These are phyloP conservation scores for Papilio demoleus DNA, from an alignment of 2,888 invertebrate species.

Conservation along the genomic window DNA sequence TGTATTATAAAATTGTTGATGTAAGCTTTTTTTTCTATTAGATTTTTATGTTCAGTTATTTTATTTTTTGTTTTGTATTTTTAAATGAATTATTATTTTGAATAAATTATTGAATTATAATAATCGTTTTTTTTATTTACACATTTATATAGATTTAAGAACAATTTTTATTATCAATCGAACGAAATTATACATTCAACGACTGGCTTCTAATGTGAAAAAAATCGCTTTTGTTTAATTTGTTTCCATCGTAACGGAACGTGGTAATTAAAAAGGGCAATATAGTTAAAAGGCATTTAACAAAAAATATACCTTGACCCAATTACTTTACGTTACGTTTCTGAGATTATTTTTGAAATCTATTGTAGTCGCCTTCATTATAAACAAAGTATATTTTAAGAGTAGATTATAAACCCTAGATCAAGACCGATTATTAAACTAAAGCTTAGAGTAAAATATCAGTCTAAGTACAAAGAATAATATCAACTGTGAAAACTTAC, in stretches of 20 bases:
- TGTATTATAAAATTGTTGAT: slow-evolving; percentile 47
- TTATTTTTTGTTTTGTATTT: slow-evolving; percentile 47
- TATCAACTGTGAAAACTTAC: no score
- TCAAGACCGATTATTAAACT: no score
- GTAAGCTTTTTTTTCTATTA: slow-evolving; percentile 49
- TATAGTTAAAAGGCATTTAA: background rate
- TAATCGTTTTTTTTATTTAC: slow-evolving; percentile 29
- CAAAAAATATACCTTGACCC: background rate
- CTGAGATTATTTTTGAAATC: no score
- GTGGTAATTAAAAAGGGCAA: background rate
- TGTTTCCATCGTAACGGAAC: background rate
- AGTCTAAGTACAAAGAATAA: no score
- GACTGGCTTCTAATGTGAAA: background rate
- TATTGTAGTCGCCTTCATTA: no score
- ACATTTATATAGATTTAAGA: no score
- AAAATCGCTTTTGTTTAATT: background rate
- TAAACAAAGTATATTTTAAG: no score
- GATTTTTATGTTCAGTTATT: slow-evolving; percentile 46
- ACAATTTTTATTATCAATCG: no score
- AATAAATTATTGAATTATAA: slow-evolving; percentile 54
- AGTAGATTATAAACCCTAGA: no score
- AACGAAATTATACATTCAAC: no score
- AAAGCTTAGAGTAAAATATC: no score
- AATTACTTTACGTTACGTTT: no score
- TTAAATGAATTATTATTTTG: slow-evolving; percentile 51